Conservation (phyloP, 2,113 vertebrate species). For the Limnothrissa miodon region DNA sequence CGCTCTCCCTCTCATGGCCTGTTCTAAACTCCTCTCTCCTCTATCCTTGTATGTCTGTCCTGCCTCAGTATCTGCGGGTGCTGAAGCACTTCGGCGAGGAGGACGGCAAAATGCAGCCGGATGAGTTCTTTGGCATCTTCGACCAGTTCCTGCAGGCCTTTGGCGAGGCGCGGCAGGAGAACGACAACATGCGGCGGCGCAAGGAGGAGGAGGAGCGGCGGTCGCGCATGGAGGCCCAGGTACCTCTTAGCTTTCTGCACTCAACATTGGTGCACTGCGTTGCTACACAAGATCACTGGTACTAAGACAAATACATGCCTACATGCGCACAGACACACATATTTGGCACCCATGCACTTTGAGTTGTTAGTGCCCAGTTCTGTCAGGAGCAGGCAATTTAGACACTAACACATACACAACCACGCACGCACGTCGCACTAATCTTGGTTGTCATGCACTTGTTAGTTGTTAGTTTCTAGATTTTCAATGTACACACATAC, state of each 20-base stretch:
- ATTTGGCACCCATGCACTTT: neutral
- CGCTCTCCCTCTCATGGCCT: neutral
- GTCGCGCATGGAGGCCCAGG: constrained; percentile 93
- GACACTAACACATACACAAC: neutral
- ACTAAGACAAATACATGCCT: neutral
- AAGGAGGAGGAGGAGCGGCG: constrained; percentile 97
- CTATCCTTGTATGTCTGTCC: constrained; percentile 13
- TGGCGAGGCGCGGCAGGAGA: constrained; percentile 91
- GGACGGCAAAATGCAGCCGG: constrained; percentile 88
- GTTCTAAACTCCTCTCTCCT: neutral
- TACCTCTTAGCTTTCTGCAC: constrained; percentile 43
- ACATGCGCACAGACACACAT: neutral
- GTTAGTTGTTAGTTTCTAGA: too few relatives aligned
- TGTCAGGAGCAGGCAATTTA: too few relatives aligned
- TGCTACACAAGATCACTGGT: neutral
- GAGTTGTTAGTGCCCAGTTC: neutral
- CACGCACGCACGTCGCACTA: neutral
- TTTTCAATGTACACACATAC: too few relatives aligned
- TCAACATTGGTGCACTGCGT: too few relatives aligned
- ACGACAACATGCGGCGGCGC: constrained; percentile 91
- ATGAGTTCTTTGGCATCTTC: constrained; percentile 98
- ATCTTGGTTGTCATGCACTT: too few relatives aligned
- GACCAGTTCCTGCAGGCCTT: constrained; percentile 97
- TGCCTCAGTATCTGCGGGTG: constrained; percentile 82
- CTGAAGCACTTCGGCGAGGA: constrained; percentile 96